These are phyloP conservation scores for Dendrocopos noguchii DNA, from an alignment of 2,113 vertebrate genomes.

Conservation along the genomic window DNA sequence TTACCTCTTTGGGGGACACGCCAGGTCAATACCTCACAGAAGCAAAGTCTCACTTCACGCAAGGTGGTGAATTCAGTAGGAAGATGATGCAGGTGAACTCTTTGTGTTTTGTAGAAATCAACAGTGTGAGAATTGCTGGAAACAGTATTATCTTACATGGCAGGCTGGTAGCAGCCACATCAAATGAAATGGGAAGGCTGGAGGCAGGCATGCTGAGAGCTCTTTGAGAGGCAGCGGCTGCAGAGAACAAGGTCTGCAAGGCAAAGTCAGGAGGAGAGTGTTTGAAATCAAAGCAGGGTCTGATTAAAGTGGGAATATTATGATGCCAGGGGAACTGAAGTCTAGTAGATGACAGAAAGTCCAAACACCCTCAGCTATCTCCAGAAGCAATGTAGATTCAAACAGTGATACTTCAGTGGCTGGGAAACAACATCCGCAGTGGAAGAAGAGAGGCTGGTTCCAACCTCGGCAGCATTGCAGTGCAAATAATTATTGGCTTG, in stretches of 20 bases:
- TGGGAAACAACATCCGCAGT: background rate
- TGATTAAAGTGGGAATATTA: background rate
- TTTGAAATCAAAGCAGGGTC: conserved; percentile 1
- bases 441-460: background rate
- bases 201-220: background rate
- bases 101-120: background rate
- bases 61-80: fast-evolving
- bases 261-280: background rate
- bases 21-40: fast-evolving
- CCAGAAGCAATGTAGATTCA: background rate
- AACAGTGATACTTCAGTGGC: background rate
- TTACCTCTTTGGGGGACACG: background rate
- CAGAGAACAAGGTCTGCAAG: background rate
- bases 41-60: fast-evolving
- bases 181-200: background rate
- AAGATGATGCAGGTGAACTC: background rate
- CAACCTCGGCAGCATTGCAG: background rate
- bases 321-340: background rate
- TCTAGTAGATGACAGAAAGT: background rate
- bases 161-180: background rate
- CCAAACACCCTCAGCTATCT: background rate
- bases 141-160: background rate
- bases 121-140: background rate
- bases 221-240: background rate
- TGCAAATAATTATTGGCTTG: background rate